These are phyloP conservation scores for Phyllostomus hastatus DNA, from an alignment of 2,113 vertebrate species.

Conservation along the genomic window DNA sequence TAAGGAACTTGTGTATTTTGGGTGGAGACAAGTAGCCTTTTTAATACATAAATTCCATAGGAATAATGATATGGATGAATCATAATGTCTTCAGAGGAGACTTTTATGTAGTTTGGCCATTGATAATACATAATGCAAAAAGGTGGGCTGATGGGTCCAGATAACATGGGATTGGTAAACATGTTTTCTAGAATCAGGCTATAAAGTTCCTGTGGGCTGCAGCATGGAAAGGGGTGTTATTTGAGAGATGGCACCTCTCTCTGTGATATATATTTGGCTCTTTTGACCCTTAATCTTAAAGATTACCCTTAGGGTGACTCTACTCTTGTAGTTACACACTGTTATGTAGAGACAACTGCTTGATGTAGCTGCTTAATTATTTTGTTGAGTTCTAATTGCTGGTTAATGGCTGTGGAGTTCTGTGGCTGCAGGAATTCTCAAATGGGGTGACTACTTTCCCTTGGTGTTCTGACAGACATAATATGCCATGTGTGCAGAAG, in stretches of 20 bases:
- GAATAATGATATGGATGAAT: not conserved
- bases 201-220: not conserved
- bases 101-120: not conserved
- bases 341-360: not conserved
- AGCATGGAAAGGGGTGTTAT: not conserved
- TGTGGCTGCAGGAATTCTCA: not conserved
- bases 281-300: not conserved
- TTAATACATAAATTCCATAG: not conserved
- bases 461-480: not conserved
- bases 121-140: not conserved
- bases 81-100: not conserved
- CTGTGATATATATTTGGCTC: not conserved
- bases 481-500: not conserved
- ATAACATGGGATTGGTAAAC: not conserved
- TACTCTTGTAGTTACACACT: not conserved
- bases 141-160: not conserved
- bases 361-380: conserved; percentile 12
- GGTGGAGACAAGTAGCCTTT: not conserved
- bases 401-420: conserved; percentile 7
- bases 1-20: not conserved
- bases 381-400: not conserved
- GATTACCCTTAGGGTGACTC: not conserved
- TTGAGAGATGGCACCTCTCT: not conserved
- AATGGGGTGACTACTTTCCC: not conserved
- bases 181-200: not conserved